phyloP scores from a whole-genome alignment of 2,113 vertebrate species.

The Henicopernis longicauda region DNA sequence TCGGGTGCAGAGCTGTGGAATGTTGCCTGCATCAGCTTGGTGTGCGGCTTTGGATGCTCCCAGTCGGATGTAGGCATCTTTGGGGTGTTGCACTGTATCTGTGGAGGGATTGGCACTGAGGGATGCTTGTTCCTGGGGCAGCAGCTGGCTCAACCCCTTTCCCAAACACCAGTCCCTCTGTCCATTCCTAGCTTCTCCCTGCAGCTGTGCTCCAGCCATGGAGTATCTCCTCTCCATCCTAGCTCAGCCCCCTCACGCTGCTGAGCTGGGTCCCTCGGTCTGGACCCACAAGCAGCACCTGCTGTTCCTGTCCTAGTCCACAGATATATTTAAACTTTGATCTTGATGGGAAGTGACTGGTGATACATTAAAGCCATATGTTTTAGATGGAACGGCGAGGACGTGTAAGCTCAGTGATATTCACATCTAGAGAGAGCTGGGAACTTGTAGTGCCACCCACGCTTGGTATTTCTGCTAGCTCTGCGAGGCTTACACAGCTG shows the following conservation, averaged over 20 bases:
- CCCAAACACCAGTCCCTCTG: neutral
- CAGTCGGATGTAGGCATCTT: accelerated
- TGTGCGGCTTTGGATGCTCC: neutral
- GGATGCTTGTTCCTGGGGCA: neutral
- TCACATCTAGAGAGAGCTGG: conserved; percentile 52
- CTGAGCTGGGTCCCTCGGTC: neutral
- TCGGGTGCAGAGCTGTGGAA: neutral
- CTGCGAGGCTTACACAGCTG: conserved; percentile 29
- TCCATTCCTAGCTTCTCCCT: neutral
- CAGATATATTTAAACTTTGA: conserved; percentile 48
- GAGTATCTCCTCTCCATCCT: neutral
- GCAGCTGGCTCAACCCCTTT: neutral
- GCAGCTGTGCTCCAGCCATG: neutral
- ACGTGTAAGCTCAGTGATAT: conserved; percentile 60
- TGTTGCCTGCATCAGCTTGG: neutral
- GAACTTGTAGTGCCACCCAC: conserved; percentile 58
- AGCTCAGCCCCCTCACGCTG: neutral
- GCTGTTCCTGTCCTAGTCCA: neutral
- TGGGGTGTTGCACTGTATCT: accelerated
- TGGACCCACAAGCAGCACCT: neutral
- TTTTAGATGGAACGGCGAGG: conserved; percentile 22
- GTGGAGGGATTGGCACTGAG: neutral
- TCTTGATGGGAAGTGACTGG: conserved; percentile 54
- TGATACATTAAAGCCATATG: conserved; percentile 55
- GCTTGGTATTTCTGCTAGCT: conserved; percentile 57